Evolutionary conservation across 2,797 vertebrate species (phyloP).

Genomic region (Myripristis jacobus): DNA sequence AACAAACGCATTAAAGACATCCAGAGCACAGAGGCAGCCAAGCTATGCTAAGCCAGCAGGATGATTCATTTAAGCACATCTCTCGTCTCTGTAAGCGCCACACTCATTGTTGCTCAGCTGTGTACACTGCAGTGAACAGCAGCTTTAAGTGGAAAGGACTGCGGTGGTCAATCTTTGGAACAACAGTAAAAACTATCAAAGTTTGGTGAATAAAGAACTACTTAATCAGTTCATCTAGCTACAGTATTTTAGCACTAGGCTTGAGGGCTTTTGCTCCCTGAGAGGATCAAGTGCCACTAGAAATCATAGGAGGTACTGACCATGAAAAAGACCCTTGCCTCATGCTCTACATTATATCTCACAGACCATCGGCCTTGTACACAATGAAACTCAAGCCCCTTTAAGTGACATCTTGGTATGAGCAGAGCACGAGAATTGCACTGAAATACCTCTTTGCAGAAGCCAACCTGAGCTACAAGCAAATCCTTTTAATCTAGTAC

Average conservation of each 20-base stretch:
- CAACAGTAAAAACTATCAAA: conserved; percentile 70
- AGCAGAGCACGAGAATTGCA: conserved; percentile 62
- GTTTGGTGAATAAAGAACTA: conserved; percentile 57
- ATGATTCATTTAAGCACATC: conserved; percentile 86
- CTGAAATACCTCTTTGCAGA: conserved; percentile 77
- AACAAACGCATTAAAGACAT: conserved; percentile 82
- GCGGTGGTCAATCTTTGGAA: conserved; percentile 72
- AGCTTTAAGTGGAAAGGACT: conserved; percentile 67
- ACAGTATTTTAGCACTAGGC: conserved; percentile 55
- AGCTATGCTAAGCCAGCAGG: conserved; percentile 83
- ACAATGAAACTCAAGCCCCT: conserved; percentile 77
- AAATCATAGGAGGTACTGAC: conserved; percentile 64
- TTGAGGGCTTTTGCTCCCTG: conserved; percentile 49
- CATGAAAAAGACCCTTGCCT: conserved; percentile 70
- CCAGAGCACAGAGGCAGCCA: conserved; percentile 82
- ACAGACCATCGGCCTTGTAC: conserved; percentile 72
- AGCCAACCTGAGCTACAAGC: conserved; percentile 85
- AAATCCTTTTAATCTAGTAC: conserved; percentile 88
- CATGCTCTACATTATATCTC: conserved; percentile 73
- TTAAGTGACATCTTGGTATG: conserved; percentile 77
- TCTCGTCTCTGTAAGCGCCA: conserved; percentile 78
- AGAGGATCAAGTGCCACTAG: conserved; percentile 73
- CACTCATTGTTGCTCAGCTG: conserved; percentile 76
- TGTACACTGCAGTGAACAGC: conserved; percentile 67
- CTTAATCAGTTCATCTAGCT: conserved; percentile 47